phyloP scores from a whole-genome alignment of 2,113 vertebrate genomes.

The Capreolus pygargus region DNA sequence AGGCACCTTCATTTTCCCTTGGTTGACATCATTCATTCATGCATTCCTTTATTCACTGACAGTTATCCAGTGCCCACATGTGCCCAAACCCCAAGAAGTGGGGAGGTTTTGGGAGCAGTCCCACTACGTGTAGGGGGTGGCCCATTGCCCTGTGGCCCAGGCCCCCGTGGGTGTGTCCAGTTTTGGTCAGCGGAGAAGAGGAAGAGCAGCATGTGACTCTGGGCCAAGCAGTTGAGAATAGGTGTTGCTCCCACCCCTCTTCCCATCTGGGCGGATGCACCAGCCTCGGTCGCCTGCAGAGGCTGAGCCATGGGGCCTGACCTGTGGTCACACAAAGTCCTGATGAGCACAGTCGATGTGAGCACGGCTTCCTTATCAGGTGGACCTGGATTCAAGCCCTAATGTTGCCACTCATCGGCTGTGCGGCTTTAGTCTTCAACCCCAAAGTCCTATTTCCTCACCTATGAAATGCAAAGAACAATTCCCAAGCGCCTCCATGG shows the following conservation, averaged over 20 bases:
- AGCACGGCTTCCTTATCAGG: not conserved
- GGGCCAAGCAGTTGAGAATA: not conserved
- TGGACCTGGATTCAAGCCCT: not conserved
- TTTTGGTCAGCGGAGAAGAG: not conserved
- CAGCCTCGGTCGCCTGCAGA: not conserved
- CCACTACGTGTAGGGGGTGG: not conserved
- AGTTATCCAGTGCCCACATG: not conserved
- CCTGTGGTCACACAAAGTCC: not conserved
- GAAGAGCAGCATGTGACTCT: not conserved
- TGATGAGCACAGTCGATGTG: not conserved
- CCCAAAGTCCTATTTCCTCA: not conserved
- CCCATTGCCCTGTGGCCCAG: not conserved
- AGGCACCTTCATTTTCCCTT: not conserved
- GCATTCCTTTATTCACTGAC: not conserved
- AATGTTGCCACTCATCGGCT: not conserved
- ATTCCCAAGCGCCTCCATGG: not conserved
- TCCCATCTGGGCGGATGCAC: not conserved
- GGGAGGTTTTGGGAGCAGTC: not conserved
- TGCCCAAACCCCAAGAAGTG: not conserved
- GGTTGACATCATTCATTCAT: not conserved
- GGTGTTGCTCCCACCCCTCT: not conserved
- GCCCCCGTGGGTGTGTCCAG: fast-evolving
- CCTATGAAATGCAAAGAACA: not conserved
- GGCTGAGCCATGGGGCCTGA: fast-evolving
- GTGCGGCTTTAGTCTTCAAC: not conserved